Evolutionary conservation across 1,140 invertebrate species (phyloP).

Genomic region (Drosophila sulfurigaster): DNA sequence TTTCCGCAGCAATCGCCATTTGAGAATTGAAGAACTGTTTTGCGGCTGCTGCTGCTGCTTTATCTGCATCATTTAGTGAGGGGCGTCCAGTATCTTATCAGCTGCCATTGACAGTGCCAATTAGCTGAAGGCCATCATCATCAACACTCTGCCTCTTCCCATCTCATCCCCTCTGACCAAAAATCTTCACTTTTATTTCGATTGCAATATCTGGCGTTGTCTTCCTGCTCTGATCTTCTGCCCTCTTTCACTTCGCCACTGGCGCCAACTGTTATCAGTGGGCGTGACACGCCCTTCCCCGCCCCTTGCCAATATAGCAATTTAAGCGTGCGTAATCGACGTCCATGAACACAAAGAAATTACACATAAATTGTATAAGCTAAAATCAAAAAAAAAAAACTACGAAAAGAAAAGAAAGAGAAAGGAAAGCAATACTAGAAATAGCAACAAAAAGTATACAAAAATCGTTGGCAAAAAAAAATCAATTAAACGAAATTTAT

Average conservation of each 20-base stretch:
- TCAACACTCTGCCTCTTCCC: neutral
- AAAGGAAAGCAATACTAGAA: slow-evolving; percentile 32
- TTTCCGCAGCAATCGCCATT: slow-evolving; percentile 35
- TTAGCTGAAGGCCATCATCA: slow-evolving; percentile 31
- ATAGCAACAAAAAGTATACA: slow-evolving; percentile 9
- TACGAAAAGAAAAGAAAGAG: too few species aligned
- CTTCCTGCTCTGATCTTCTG: slow-evolving; percentile 25
- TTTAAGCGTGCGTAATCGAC: slow-evolving; percentile 35
- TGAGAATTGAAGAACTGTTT: slow-evolving; percentile 9
- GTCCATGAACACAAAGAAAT: slow-evolving; percentile 41
- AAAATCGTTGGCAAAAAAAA: slow-evolving; percentile 35
- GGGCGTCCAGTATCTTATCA: slow-evolving; percentile 48
- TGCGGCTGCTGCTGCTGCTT: slow-evolving; percentile 19
- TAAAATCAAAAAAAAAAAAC: slow-evolving; percentile 16
- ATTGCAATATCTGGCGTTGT: slow-evolving; percentile 21
- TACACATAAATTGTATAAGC: slow-evolving; percentile 40
- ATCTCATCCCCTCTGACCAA: neutral
- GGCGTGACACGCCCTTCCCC: slow-evolving; percentile 18
- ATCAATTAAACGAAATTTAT: slow-evolving; percentile 66
- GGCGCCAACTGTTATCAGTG: slow-evolving; percentile 45
- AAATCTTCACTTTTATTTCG: neutral
- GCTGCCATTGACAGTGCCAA: slow-evolving; percentile 41
- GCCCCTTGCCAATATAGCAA: neutral
- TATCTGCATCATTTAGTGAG: slow-evolving; percentile 37
- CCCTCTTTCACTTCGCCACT: neutral